These are phyloP conservation scores for Pangasius krempfi DNA, from an alignment of 2,797 vertebrate genomes.

Conservation along the genomic window DNA sequence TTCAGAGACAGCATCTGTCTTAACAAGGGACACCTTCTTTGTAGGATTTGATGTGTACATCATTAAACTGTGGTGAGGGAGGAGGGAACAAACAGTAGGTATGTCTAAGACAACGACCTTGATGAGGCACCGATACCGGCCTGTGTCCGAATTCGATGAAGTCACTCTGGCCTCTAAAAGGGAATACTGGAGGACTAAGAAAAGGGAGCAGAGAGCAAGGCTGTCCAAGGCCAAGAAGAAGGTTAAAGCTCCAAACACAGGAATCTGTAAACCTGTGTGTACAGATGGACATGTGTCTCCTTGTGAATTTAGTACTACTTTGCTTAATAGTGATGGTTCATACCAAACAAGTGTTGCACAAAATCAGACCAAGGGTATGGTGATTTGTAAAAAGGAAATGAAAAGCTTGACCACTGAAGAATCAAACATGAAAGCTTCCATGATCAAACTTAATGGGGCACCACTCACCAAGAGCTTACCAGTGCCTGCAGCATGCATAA, in stretches of 20 bases:
- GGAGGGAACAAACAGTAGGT: conserved; percentile 33
- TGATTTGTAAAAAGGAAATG: conserved; percentile 28
- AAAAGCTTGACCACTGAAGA: conserved; percentile 50
- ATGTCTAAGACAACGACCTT: conserved; percentile 71
- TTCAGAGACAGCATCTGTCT: not conserved
- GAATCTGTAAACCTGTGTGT: conserved; percentile 29
- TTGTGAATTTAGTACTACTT: conserved; percentile 43
- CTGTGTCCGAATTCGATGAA: conserved; percentile 72
- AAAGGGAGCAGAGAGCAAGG: conserved; percentile 78
- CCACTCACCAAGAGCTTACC: conserved; percentile 60
- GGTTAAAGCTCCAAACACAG: conserved; percentile 39
- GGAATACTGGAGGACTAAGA: conserved; percentile 82
- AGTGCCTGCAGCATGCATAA: conserved; percentile 66
- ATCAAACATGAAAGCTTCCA: conserved; percentile 57
- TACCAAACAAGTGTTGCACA: conserved; percentile 36
- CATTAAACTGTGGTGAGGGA: conserved; percentile 13
- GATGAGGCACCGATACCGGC: conserved; percentile 68
- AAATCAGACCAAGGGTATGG: conserved; percentile 43
- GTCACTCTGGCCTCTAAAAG: conserved; percentile 75
- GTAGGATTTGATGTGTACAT: not conserved
- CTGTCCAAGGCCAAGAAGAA: conserved; percentile 56
- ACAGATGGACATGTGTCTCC: conserved; percentile 26
- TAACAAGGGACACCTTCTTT: not conserved
- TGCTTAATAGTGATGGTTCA: conserved; percentile 58
- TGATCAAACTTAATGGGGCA: conserved; percentile 54